Percentiles rank a stretch among this genome's conserved stretches.
Evolutionary conservation across 2,888 invertebrate species (phyloP).

Genomic region (Lycophotia porphyrea): DNA sequence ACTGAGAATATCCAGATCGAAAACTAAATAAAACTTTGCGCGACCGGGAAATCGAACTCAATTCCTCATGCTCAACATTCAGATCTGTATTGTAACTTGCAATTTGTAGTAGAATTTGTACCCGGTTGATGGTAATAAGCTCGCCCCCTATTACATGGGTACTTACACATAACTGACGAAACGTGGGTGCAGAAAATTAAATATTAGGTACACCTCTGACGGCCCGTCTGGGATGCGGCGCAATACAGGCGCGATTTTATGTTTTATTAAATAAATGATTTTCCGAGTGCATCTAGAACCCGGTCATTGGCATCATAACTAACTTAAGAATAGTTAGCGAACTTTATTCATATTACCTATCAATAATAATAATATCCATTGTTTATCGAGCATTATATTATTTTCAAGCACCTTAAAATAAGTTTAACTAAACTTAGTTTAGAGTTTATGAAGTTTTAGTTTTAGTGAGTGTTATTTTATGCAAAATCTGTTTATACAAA

Average conservation of each 20-base stretch:
- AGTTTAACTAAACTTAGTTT: slow-evolving; percentile 19
- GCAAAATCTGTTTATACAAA: slow-evolving; percentile 1
- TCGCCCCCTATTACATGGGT: background rate
- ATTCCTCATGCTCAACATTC: no score
- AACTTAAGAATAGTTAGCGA: slow-evolving; percentile 8
- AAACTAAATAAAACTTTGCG: no score
- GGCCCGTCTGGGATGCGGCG: background rate
- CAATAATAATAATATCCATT: slow-evolving; percentile 18
- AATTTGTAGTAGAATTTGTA: no score
- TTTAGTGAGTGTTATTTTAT: slow-evolving; percentile 20
- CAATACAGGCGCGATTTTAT: no score
- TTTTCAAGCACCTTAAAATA: slow-evolving; percentile 18
- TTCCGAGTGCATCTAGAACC: background rate
- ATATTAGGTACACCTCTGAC: background rate
- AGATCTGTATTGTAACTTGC: no score
- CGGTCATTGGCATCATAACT: background rate
- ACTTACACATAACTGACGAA: background rate
- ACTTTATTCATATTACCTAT: slow-evolving; percentile 25
- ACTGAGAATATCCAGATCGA: no score
- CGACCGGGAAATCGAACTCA: no score
- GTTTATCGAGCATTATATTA: slow-evolving; percentile 5
- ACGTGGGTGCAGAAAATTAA: no score
- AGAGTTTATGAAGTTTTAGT: slow-evolving; percentile 1
- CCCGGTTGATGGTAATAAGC: background rate
- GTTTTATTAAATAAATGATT: background rate